Percentiles rank a stretch among this genome's conserved stretches.
Evolutionary conservation across 2,888 invertebrate species (phyloP).

Genomic region (Tetropium fuscum): DNA sequence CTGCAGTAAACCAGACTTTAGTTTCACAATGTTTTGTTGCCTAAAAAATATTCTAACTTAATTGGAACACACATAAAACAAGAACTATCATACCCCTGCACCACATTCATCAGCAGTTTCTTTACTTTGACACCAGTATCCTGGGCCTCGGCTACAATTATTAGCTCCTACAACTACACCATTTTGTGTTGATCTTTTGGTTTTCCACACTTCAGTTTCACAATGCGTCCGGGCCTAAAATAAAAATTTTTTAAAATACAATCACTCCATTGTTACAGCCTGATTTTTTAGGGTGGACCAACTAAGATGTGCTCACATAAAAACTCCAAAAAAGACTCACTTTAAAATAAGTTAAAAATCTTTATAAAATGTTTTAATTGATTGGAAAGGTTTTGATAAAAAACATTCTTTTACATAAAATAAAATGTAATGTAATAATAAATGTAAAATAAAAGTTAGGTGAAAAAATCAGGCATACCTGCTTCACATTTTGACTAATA

Average conservation of each 20-base stretch:
- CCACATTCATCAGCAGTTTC: slow-evolving; percentile 65
- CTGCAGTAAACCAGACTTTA: slow-evolving; percentile 40
- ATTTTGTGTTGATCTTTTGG: background rate
- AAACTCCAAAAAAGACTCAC: too few relatives aligned
- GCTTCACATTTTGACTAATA: too few relatives aligned
- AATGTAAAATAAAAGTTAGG: too few relatives aligned
- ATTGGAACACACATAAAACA: background rate
- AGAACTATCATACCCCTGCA: background rate
- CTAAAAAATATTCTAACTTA: slow-evolving; percentile 8
- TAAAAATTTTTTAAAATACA: background rate
- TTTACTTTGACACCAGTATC: slow-evolving; percentile 78
- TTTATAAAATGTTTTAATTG: too few relatives aligned
- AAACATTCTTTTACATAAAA: too few relatives aligned
- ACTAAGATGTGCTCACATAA: slow-evolving; percentile 41
- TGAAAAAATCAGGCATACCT: too few relatives aligned
- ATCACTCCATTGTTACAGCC: too few relatives aligned
- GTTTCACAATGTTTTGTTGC: slow-evolving; percentile 29
- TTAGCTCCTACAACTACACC: background rate
- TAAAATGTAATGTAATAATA: too few relatives aligned
- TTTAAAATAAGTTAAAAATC: too few relatives aligned
- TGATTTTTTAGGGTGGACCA: background rate
- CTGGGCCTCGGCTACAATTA: slow-evolving; percentile 74
- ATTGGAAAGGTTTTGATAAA: too few relatives aligned
- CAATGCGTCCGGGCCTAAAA: slow-evolving; percentile 18
- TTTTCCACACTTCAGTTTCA: slow-evolving; percentile 27